These are phyloP conservation scores for Papilio gigon DNA, from an alignment of 2,888 invertebrate genomes.

Conservation along the genomic window DNA sequence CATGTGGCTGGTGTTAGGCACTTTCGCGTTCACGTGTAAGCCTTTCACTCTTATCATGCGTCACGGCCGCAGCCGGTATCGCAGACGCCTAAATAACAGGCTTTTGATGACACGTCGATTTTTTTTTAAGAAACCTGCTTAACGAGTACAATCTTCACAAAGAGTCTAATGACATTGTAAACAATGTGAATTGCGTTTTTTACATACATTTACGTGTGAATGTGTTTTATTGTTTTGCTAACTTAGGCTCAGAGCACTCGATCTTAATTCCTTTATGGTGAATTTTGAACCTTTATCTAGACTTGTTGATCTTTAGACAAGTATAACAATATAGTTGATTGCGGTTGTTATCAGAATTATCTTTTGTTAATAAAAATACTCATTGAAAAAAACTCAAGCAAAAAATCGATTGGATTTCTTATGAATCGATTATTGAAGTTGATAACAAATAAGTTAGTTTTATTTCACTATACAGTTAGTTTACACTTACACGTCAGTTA, in stretches of 20 bases:
- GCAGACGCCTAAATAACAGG: slow-evolving; percentile 31
- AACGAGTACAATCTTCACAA: neutral
- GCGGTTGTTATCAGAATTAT: neutral
- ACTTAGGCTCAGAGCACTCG: no score
- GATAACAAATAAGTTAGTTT: slow-evolving; percentile 15
- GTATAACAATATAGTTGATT: neutral
- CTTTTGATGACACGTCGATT: slow-evolving; percentile 25
- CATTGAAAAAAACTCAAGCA: neutral
- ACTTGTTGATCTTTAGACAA: neutral
- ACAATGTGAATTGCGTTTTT: neutral
- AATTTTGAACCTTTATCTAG: neutral
- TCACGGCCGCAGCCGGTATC: slow-evolving; percentile 38
- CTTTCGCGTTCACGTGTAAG: slow-evolving; percentile 79
- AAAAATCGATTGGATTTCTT: slow-evolving; percentile 16
- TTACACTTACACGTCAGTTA: slow-evolving; percentile 38
- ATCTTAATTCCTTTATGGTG: neutral
- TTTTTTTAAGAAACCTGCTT: slow-evolving; percentile 16
- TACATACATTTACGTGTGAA: neutral
- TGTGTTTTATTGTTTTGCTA: neutral
- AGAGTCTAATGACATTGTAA: neutral
- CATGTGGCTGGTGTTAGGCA: slow-evolving; percentile 78
- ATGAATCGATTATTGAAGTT: slow-evolving; percentile 21
- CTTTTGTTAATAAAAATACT: neutral
- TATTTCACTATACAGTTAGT: slow-evolving; percentile 32
- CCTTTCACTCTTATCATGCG: slow-evolving; percentile 79